phyloP scores from a whole-genome alignment of 2,113 vertebrate genomes.

The Pitta sordida region DNA sequence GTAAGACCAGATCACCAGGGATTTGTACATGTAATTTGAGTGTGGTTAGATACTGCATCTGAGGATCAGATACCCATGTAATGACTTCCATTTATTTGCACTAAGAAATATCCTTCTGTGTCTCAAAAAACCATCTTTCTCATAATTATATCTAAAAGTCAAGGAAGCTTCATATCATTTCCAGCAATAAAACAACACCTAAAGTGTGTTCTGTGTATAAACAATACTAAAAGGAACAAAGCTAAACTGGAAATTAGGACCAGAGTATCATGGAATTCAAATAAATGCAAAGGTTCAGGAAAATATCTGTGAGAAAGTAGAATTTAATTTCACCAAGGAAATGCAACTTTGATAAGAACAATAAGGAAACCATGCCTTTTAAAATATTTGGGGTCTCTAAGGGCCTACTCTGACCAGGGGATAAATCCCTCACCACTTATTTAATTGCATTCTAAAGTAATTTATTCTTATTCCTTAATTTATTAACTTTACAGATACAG shows the following conservation, averaged over 20 bases:
- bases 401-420: neutral
- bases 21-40: neutral
- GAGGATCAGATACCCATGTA: neutral
- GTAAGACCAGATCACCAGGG: neutral
- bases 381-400: neutral
- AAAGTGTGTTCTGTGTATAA: neutral
- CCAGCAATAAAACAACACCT: neutral
- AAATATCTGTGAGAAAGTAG: neutral
- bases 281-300: neutral
- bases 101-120: neutral
- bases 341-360: neutral
- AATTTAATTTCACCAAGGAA: neutral
- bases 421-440: neutral
- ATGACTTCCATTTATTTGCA: conserved; percentile 10
- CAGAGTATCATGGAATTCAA: neutral
- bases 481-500: neutral
- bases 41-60: neutral
- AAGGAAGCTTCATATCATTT: neutral
- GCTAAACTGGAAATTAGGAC: neutral
- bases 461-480: neutral
- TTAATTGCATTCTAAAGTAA: neutral
- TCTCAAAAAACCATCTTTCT: neutral
- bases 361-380: neutral
- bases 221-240: neutral
- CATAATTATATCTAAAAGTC: neutral